Evolutionary conservation across 2,888 invertebrate species (phyloP).

Genomic region (Brachypterus glaber): DNA sequence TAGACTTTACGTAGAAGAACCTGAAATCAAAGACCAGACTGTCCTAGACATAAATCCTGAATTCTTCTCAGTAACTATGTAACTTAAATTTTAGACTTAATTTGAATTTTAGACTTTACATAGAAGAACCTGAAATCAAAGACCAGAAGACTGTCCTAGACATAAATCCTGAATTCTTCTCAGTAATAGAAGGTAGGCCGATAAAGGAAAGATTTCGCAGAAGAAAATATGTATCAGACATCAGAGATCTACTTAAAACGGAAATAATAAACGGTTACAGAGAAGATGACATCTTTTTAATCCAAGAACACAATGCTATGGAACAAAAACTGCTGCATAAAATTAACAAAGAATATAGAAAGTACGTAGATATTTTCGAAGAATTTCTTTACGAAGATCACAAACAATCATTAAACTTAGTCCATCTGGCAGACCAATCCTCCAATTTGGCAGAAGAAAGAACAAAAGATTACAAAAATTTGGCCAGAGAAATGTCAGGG

Average conservation of each 20-base stretch:
- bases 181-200: conserved; percentile 52
- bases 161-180: conserved; percentile 56
- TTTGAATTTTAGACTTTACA: conserved; percentile 36
- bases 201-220: conserved; percentile 50
- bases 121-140: conserved; percentile 43
- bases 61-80: too few relatives aligned
- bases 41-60: too few relatives aligned
- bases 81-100: background rate
- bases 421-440: conserved; percentile 45
- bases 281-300: conserved; percentile 41
- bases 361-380: conserved; percentile 50
- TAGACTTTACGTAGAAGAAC: too few relatives aligned
- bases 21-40: too few relatives aligned
- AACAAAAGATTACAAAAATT: conserved; percentile 40
- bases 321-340: conserved; percentile 45
- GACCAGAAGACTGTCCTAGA: conserved; percentile 52
- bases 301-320: conserved; percentile 46
- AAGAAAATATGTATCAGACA: conserved; percentile 46
- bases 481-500: conserved; percentile 38
- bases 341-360: conserved; percentile 42
- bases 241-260: conserved; percentile 38
- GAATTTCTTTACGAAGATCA: conserved; percentile 53
- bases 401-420: conserved; percentile 47
- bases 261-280: conserved; percentile 38
- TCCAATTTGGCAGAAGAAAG: conserved; percentile 39